Evolutionary conservation across 1,140 invertebrate species (phyloP).

Genomic region (Orchesella cincta): DNA sequence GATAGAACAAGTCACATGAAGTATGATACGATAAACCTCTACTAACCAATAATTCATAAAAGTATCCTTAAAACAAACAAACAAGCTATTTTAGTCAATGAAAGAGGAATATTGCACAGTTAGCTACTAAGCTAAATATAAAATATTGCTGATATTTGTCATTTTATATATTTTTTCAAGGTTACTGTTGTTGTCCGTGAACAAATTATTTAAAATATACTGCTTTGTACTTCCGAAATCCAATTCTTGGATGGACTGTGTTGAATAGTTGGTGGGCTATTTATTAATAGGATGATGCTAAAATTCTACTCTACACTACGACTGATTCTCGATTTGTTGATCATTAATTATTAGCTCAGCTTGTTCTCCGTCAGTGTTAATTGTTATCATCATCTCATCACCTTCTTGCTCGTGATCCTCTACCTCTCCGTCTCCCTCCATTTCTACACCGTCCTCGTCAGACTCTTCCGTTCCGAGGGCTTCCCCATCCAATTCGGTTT

Average conservation of each 20-base stretch:
- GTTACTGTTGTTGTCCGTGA: neutral
- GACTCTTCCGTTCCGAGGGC: conserved; percentile 45
- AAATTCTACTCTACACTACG: neutral
- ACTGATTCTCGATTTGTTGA: conserved; percentile 27
- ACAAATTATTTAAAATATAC: neutral
- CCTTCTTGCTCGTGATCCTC: conserved; percentile 63
- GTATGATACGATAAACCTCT: no score
- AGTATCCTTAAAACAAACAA: no score
- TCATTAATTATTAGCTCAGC: conserved; percentile 37
- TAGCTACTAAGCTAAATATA: no score
- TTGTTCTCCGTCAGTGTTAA: conserved; percentile 54
- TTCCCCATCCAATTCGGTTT: conserved; percentile 40
- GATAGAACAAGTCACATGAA: no score
- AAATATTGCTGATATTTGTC: no score
- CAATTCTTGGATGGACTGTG: conserved; percentile 4
- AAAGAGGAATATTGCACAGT: no score
- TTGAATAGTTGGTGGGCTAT: neutral
- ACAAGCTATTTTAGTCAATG: no score
- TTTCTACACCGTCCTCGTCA: conserved; percentile 56
- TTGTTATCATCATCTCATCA: conserved; percentile 67
- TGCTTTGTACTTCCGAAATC: conserved; percentile 16
- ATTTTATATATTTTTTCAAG: no score
- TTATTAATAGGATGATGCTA: neutral
- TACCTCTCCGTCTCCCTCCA: conserved; percentile 66
- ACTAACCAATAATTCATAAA: no score